phyloP scores from a whole-genome alignment of 30 jellyfish, hydroid and myxozoan species.

The Turritopsis dohrnii region DNA sequence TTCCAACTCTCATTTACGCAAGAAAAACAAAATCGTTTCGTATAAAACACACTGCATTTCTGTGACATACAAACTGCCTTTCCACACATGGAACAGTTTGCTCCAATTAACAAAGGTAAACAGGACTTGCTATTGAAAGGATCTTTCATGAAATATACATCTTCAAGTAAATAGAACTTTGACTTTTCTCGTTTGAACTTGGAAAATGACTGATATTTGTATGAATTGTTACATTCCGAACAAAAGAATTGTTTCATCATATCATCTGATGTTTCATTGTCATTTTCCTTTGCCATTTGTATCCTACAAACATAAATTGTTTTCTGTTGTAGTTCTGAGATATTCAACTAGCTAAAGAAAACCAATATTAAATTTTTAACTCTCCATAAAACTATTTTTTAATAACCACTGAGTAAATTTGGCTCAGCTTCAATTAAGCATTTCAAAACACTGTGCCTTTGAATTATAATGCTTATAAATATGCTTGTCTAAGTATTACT shows the following conservation, averaged over 20 bases:
- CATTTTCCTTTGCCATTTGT: background rate
- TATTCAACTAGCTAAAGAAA: too few species aligned
- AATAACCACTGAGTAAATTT: too few species aligned
- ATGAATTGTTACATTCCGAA: background rate
- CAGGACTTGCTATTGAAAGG: constrained; percentile 7
- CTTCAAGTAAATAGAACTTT: constrained; percentile 20
- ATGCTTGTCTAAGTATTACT: too few species aligned
- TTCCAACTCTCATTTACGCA: background rate
- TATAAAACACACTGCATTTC: constrained; percentile 23
- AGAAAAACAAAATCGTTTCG: constrained; percentile 10
- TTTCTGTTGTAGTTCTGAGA: too few species aligned
- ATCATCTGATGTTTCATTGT: background rate
- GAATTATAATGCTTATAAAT: too few species aligned
- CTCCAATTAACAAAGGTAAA: constrained; percentile 22
- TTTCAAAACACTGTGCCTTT: too few species aligned
- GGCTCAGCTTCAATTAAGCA: too few species aligned
- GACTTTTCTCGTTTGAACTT: constrained; percentile 6
- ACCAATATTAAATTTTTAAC: too few species aligned
- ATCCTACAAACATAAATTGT: too few species aligned
- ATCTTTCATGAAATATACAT: constrained; percentile 23
- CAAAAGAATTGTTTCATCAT: background rate
- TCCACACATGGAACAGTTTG: constrained; percentile 1
- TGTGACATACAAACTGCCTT: constrained; percentile 18
- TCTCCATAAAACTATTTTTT: too few species aligned
- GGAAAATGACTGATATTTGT: background rate